These are phyloP conservation scores for Pseudochirops corinnae DNA, from an alignment of 2,797 vertebrate species.

Conservation along the genomic window DNA sequence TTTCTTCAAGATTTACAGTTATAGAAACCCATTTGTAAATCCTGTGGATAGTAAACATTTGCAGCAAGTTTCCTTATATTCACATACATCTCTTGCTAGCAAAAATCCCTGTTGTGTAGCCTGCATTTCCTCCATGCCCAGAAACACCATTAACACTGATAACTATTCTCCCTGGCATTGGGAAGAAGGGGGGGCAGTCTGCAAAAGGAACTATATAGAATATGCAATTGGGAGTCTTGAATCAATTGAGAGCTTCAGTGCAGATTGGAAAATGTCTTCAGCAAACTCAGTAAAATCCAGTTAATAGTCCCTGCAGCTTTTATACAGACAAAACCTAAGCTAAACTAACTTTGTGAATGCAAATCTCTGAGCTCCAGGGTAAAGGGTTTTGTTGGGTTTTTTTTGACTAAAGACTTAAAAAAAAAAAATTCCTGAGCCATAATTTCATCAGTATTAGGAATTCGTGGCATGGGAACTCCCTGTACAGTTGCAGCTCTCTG, in stretches of 20 bases:
- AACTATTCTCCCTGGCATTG: slow-evolving; percentile 29
- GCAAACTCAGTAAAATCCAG: background rate
- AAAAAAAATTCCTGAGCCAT: background rate
- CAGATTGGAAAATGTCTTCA: background rate
- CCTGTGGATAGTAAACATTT: background rate
- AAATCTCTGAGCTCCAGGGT: background rate
- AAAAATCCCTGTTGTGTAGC: slow-evolving; percentile 6
- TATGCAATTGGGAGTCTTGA: background rate
- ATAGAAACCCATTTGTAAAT: slow-evolving; percentile 25
- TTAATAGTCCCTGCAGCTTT: slow-evolving; percentile 20
- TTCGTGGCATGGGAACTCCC: background rate
- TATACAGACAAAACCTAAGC: background rate
- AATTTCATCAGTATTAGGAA: background rate
- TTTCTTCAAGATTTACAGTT: slow-evolving; percentile 35
- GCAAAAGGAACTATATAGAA: background rate
- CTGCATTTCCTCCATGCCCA: slow-evolving; percentile 45
- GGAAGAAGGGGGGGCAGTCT: background rate
- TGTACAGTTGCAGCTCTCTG: background rate
- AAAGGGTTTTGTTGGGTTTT: background rate
- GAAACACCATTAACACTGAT: slow-evolving; percentile 56
- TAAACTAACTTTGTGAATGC: slow-evolving; percentile 53
- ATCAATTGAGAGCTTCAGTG: background rate
- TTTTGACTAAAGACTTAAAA: background rate
- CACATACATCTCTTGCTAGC: background rate
- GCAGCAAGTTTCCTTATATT: background rate